phyloP scores from a whole-genome alignment of 2,888 invertebrate species.

The Tanypteryx hageni region DNA sequence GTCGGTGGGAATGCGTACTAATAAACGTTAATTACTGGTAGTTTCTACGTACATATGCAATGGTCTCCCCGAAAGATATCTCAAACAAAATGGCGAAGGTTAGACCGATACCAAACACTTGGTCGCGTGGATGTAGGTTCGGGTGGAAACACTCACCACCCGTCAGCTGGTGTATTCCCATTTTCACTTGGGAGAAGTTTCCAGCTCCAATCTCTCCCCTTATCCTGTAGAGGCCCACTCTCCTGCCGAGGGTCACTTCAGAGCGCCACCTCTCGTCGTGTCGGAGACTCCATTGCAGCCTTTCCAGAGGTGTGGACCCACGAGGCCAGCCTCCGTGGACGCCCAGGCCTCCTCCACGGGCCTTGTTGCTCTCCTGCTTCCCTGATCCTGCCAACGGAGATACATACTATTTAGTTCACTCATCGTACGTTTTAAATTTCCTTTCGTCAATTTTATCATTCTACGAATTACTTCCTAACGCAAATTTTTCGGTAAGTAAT shows the following conservation, averaged over 20 bases:
- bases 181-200: constrained; percentile 88
- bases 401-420: not conserved
- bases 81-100: no score
- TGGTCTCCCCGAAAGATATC: no score
- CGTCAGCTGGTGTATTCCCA: constrained; percentile 85
- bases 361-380: not conserved
- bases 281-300: constrained; percentile 77
- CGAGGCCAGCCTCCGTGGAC: constrained; percentile 46
- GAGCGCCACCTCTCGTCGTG: constrained; percentile 76
- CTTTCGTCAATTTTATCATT: not conserved
- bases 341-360: not conserved
- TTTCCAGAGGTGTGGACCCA: constrained; percentile 74
- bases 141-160: constrained; percentile 78
- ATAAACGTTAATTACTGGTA: no score
- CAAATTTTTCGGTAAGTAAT: not conserved
- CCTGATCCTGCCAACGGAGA: not conserved
- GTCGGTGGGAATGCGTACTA: no score
- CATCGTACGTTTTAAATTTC: not conserved
- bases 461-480: not conserved
- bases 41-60: no score
- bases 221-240: constrained; percentile 86
- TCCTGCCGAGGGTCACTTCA: constrained; percentile 83
- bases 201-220: constrained; percentile 86
- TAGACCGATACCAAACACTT: no score
- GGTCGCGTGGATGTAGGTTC: no score